These are phyloP conservation scores for Odontesthes bonariensis DNA, from an alignment of 2,113 vertebrate genomes.

Conservation along the genomic window DNA sequence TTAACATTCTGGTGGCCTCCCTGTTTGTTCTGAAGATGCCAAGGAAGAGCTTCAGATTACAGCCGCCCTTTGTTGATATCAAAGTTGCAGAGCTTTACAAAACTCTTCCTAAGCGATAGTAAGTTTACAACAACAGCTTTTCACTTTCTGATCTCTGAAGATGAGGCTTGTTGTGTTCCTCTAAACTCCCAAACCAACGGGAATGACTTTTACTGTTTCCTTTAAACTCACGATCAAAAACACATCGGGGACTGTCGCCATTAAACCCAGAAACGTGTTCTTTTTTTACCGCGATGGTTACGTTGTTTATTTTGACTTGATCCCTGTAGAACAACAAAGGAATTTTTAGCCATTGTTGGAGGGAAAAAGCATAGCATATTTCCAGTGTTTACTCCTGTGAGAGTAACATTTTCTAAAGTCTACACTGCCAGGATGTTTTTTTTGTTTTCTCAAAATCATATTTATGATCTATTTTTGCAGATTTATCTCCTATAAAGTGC, in stretches of 20 bases:
- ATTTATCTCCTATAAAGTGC: not conserved
- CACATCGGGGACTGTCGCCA: not conserved
- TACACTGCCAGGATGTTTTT: not conserved
- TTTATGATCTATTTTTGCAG: not conserved
- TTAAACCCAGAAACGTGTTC: not conserved
- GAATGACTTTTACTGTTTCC: not conserved
- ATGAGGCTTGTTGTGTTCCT: not conserved
- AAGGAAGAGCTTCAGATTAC: constrained; percentile 12
- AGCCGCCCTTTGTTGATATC: constrained; percentile 10
- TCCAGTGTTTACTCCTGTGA: constrained; percentile 5
- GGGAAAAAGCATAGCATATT: constrained; percentile 17
- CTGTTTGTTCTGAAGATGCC: constrained; percentile 66
- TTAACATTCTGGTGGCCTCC: constrained; percentile 68
- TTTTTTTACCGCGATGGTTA: not conserved
- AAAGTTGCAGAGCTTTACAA: constrained; percentile 17
- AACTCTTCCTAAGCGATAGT: not conserved
- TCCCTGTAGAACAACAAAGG: constrained; percentile 8
- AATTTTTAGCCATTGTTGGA: constrained; percentile 3
- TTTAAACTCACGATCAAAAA: constrained; percentile 7
- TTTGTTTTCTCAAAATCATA: not conserved
- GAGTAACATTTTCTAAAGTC: not conserved
- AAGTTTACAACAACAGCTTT: not conserved
- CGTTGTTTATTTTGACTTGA: constrained; percentile 4
- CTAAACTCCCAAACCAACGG: constrained; percentile 2
- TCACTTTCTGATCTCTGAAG: not conserved